Conservation (phyloP, 2,797 vertebrate species). For the Pantherophis vulpinus region DNA sequence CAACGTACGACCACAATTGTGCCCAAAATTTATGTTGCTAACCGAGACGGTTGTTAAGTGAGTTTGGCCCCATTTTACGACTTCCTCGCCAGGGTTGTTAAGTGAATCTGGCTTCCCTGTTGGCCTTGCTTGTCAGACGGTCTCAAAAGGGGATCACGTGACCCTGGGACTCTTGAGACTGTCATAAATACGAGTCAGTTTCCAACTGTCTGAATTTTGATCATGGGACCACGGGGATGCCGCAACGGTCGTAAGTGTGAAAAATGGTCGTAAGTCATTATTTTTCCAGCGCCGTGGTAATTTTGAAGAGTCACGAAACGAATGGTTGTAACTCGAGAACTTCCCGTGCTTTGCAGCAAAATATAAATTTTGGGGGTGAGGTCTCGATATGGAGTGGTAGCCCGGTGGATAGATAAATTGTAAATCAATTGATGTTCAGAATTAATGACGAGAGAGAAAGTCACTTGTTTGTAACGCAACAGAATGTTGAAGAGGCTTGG, state of each 20-base stretch:
- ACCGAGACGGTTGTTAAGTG: not conserved
- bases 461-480: not conserved
- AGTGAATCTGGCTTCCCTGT: not conserved
- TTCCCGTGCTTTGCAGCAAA: not conserved
- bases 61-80: not conserved
- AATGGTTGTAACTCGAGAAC: too few species aligned
- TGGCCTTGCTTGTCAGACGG: not conserved
- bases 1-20: too few species aligned
- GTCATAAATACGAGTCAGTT: not conserved
- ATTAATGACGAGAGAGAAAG: not conserved
- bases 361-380: not conserved
- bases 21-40: not conserved
- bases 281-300: too few species aligned
- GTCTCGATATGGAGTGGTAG: not conserved
- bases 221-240: not conserved
- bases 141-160: too few species aligned
- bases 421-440: too few species aligned
- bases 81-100: not conserved
- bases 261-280: not conserved
- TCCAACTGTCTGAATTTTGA: not conserved
- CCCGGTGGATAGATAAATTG: not conserved
- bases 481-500: not conserved
- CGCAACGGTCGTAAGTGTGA: not conserved
- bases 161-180: too few species aligned
- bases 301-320: too few species aligned